A percentile compares a stretch with the other conserved stretches of the same genome.
These are phyloP conservation scores for Manacus vitellinus DNA, from an alignment of 2,113 vertebrate species.

Conservation along the genomic window DNA sequence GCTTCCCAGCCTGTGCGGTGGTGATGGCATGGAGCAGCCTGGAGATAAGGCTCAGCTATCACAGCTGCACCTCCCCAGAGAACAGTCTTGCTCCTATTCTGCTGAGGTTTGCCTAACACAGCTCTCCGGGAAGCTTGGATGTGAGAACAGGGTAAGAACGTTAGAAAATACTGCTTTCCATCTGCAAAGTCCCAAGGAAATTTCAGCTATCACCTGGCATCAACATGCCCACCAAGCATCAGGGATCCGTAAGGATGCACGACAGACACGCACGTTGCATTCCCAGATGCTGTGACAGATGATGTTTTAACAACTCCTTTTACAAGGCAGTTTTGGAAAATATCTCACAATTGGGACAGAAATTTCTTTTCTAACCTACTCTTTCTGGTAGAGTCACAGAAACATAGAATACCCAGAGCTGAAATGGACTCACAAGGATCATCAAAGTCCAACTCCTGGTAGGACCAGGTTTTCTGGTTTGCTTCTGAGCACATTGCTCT, in stretches of 20 bases:
- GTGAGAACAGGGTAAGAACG: background rate
- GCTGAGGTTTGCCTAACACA: background rate
- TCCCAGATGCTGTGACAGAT: background rate
- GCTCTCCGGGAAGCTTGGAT: background rate
- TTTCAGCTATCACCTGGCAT: background rate
- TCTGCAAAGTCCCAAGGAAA: background rate
- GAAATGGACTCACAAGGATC: background rate
- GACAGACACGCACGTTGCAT: background rate
- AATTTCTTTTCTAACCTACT: background rate
- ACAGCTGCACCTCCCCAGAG: background rate
- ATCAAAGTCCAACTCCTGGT: background rate
- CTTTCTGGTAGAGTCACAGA: background rate
- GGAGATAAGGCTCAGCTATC: background rate
- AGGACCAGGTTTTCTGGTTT: background rate
- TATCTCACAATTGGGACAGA: background rate
- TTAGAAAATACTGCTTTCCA: background rate
- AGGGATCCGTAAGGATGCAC: background rate
- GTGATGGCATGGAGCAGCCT: background rate
- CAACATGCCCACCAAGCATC: accelerated
- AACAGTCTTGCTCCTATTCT: background rate
- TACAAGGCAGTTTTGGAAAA: background rate
- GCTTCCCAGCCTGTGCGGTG: background rate
- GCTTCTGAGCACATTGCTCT: background rate
- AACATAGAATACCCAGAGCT: background rate
- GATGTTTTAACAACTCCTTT: background rate